phyloP scores from a whole-genome alignment of 2,113 vertebrate species.

The Odocoileus virginianus region DNA sequence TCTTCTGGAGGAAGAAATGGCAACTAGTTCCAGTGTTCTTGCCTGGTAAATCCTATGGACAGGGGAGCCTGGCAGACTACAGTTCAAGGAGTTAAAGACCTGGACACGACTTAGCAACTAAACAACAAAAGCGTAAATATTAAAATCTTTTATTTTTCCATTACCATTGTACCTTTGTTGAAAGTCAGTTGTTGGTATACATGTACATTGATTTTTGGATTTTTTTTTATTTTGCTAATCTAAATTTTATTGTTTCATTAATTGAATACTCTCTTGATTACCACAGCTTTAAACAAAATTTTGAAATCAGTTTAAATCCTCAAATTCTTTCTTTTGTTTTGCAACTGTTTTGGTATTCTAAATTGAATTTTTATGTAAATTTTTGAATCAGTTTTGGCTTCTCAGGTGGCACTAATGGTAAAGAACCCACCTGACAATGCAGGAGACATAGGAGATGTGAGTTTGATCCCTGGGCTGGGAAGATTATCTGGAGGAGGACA shows the following conservation, averaged over 20 bases:
- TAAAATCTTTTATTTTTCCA: background rate
- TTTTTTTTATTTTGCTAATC: background rate
- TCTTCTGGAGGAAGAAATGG: background rate
- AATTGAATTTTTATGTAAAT: background rate
- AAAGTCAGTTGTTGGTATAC: background rate
- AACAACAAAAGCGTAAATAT: background rate
- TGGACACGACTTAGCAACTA: background rate
- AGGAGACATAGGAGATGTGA: background rate
- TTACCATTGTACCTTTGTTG: background rate
- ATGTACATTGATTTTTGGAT: background rate
- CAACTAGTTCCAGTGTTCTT: background rate
- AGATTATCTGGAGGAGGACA: background rate
- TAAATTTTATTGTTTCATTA: background rate
- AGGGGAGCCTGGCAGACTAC: background rate
- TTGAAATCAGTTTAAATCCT: background rate
- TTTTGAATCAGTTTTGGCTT: background rate
- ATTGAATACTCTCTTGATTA: background rate
- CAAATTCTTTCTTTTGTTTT: background rate
- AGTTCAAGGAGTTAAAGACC: background rate
- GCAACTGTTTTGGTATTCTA: background rate
- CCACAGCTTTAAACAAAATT: background rate
- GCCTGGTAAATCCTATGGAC: background rate
- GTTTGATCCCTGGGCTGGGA: background rate
- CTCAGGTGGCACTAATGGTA: background rate
- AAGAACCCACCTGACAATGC: background rate